These are phyloP conservation scores for Stegastes partitus DNA, from an alignment of 2,113 vertebrate species.

Conservation along the genomic window DNA sequence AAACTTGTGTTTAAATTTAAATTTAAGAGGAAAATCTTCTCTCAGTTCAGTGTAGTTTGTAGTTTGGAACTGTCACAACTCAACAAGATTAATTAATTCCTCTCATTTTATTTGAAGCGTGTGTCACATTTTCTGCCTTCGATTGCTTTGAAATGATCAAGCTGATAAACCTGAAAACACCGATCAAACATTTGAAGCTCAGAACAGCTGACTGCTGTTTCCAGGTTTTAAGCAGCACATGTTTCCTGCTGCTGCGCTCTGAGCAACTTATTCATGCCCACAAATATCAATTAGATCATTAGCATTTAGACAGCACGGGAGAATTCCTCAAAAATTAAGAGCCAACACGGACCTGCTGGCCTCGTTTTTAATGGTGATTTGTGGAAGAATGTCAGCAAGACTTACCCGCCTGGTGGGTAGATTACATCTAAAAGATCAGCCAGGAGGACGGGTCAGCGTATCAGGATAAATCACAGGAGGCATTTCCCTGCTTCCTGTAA, in stretches of 20 bases:
- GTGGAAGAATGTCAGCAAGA: conserved; percentile 57
- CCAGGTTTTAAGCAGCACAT: conserved; percentile 38
- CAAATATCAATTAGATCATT: conserved; percentile 79
- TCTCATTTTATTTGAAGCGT: too few relatives aligned
- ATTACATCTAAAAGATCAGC: conserved; percentile 70
- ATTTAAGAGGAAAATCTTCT: too few relatives aligned
- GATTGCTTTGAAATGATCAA: too few relatives aligned
- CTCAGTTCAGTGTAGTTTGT: too few relatives aligned
- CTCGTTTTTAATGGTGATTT: conserved; percentile 62
- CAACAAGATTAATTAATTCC: too few relatives aligned
- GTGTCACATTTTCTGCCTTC: too few relatives aligned
- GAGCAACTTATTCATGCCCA: conserved; percentile 57
- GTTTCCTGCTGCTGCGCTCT: conserved; percentile 35
- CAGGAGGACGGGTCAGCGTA: conserved; percentile 32
- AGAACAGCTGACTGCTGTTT: conserved; percentile 8
- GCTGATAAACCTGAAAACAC: neutral
- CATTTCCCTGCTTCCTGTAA: conserved; percentile 35
- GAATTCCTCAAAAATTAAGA: conserved; percentile 48
- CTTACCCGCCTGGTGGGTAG: conserved; percentile 7
- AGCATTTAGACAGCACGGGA: conserved; percentile 73
- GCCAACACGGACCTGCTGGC: conserved; percentile 48
- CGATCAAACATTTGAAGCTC: conserved; percentile 14
- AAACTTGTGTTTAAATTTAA: too few relatives aligned
- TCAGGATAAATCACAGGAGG: conserved; percentile 37
- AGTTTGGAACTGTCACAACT: too few relatives aligned